Evolutionary conservation across 92 coral and sea anemone species (phyloP).

Genomic region (Pocillopora grandis): DNA sequence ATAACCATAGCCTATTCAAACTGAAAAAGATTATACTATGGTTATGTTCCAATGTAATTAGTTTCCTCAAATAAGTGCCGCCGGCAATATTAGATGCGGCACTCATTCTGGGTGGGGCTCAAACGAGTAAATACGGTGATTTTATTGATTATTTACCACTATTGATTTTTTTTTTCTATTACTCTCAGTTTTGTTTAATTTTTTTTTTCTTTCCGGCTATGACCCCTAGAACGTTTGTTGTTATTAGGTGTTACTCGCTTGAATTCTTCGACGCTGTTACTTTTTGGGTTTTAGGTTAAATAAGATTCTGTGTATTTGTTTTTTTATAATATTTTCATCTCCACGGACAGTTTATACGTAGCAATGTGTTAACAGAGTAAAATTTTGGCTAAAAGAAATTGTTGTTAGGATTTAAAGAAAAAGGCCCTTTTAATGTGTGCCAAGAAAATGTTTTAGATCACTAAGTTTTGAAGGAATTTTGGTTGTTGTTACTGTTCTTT

Average conservation of each 20-base stretch:
- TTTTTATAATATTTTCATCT: too few species aligned
- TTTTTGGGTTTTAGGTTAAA: neutral
- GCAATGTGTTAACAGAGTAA: too few species aligned
- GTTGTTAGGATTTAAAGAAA: too few species aligned
- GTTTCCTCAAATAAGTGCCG: neutral
- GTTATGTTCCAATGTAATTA: neutral
- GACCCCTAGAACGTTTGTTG: neutral
- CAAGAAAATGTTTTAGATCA: too few species aligned
- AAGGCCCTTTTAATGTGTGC: too few species aligned
- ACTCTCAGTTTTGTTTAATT: neutral
- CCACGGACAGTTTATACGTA: too few species aligned
- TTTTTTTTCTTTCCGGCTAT: neutral
- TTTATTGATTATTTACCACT: neutral
- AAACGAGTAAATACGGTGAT: slow-evolving; percentile 1
- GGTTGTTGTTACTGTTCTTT: too few species aligned
- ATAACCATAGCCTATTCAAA: slow-evolving; percentile 9
- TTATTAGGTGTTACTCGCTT: neutral
- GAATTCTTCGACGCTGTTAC: neutral
- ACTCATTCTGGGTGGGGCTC: slow-evolving; percentile 17
- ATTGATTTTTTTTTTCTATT: neutral
- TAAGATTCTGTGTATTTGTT: too few species aligned
- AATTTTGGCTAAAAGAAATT: too few species aligned
- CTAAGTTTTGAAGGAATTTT: too few species aligned
- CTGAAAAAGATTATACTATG: neutral
- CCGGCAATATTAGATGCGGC: slow-evolving; percentile 8